phyloP scores from a whole-genome alignment of 2,113 vertebrate genomes.

The Myodes glareolus region DNA sequence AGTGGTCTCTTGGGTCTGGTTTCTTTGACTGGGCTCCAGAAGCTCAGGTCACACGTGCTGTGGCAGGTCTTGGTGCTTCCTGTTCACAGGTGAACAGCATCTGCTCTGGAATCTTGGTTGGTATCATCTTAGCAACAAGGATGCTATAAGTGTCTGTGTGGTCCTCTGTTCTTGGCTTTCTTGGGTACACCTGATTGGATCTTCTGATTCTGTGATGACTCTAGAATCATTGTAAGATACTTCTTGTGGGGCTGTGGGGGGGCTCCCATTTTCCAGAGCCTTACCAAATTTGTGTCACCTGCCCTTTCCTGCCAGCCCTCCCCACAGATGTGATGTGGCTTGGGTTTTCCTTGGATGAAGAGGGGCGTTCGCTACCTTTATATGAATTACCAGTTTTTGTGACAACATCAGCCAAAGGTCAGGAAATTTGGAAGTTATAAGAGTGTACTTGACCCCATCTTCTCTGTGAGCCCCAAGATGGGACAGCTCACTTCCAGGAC shows the following conservation, averaged over 20 bases:
- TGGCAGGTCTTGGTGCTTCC: background rate
- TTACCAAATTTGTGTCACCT: background rate
- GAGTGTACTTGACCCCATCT: too few species aligned
- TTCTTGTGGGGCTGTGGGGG: background rate
- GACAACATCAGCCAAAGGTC: too few species aligned
- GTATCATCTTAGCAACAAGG: background rate
- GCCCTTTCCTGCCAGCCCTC: too few species aligned
- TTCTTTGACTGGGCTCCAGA: background rate
- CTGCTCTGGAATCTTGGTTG: background rate
- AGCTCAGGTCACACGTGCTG: fast-evolving
- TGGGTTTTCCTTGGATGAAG: too few species aligned
- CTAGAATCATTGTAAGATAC: background rate
- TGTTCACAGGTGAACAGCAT: background rate
- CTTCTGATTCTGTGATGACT: background rate
- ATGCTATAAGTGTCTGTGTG: background rate
- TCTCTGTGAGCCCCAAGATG: too few species aligned
- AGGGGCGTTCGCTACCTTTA: too few species aligned
- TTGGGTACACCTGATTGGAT: background rate
- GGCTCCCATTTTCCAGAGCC: background rate
- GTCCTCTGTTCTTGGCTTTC: background rate
- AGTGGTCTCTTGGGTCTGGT: background rate
- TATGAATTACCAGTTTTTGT: too few species aligned
- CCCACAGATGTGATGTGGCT: too few species aligned
- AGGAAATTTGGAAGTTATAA: too few species aligned
- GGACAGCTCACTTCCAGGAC: too few species aligned